A percentile compares a stretch with the other conserved stretches of the same genome.
Evolutionary conservation across 1,140 invertebrate genomes (phyloP).

Genomic region (Drosophila ficusphila): DNA sequence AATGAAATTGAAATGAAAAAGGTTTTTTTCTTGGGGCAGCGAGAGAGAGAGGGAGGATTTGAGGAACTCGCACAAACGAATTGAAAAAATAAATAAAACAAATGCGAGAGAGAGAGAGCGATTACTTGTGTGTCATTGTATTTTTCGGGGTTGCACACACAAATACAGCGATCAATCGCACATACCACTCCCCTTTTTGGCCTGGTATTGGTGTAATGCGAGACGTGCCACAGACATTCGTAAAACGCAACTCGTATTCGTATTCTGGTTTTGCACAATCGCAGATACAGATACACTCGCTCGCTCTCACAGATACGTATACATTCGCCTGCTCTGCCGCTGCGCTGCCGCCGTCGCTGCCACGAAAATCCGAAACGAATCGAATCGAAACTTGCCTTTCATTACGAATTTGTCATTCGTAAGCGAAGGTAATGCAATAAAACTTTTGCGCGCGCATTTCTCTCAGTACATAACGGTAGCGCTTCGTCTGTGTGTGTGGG

Average conservation of each 20-base stretch:
- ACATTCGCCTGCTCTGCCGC: conserved; percentile 22
- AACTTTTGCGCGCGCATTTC: conserved; percentile 82
- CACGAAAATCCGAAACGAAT: conserved; percentile 65
- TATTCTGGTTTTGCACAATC: conserved; percentile 81
- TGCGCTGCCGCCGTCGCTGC: conserved; percentile 30
- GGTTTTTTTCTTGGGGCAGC: conserved; percentile 22
- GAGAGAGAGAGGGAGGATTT: conserved; percentile 53
- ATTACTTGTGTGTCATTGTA: conserved; percentile 79
- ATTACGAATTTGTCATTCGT: conserved; percentile 84
- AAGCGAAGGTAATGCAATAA: conserved; percentile 84
- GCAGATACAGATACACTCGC: conserved; percentile 60
- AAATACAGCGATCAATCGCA: conserved; percentile 57
- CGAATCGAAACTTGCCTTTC: conserved; percentile 81
- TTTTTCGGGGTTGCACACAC: conserved; percentile 77
- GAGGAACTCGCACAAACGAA: conserved; percentile 63
- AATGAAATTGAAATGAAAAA: conserved; percentile 82
- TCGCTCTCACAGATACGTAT: conserved; percentile 18
- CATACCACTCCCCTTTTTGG: conserved; percentile 76
- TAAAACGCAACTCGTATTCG: conserved; percentile 55
- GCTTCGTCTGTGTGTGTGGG: conserved; percentile 53
- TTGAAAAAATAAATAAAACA: conserved; percentile 82
- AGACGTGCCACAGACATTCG: conserved; percentile 64
- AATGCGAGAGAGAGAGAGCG: conserved; percentile 30
- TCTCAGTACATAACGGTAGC: conserved; percentile 47
- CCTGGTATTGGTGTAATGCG: conserved; percentile 56